These are phyloP conservation scores for Cepphus grylle DNA, from an alignment of 2,113 vertebrate genomes.

Conservation along the genomic window DNA sequence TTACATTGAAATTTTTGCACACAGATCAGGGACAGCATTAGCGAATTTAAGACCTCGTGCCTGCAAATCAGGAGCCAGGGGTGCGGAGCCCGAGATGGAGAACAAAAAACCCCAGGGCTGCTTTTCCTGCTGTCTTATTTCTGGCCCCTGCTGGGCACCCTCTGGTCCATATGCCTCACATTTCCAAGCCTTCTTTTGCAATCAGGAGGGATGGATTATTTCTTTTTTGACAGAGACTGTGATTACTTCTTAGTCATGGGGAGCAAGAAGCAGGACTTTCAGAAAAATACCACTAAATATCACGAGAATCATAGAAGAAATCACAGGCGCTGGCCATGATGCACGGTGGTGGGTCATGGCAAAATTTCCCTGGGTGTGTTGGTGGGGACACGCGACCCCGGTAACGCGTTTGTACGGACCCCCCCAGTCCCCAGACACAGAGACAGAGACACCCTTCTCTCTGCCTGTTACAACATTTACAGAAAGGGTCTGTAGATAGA, in stretches of 20 bases:
- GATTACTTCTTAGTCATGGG: neutral
- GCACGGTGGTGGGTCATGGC: accelerated
- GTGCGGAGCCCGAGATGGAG: neutral
- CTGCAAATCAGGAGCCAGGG: neutral
- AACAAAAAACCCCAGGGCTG: neutral
- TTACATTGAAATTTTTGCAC: neutral
- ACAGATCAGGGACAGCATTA: neutral
- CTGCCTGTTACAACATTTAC: neutral
- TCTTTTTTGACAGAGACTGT: neutral
- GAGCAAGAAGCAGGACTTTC: neutral
- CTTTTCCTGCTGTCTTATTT: neutral
- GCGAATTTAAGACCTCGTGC: neutral
- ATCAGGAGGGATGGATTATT: neutral
- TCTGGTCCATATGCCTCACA: neutral
- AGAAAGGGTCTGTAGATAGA: neutral
- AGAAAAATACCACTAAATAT: neutral
- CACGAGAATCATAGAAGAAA: neutral
- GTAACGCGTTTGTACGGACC: accelerated
- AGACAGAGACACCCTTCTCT: neutral
- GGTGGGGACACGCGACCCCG: neutral
- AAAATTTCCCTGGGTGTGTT: neutral
- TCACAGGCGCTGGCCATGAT: neutral
- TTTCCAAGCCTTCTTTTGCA: neutral
- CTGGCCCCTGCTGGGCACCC: neutral
- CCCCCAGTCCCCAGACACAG: neutral